Base-by-base conservation (phyloP, 2,797 vertebrate species). In the Margarornis squamiger region DNA sequence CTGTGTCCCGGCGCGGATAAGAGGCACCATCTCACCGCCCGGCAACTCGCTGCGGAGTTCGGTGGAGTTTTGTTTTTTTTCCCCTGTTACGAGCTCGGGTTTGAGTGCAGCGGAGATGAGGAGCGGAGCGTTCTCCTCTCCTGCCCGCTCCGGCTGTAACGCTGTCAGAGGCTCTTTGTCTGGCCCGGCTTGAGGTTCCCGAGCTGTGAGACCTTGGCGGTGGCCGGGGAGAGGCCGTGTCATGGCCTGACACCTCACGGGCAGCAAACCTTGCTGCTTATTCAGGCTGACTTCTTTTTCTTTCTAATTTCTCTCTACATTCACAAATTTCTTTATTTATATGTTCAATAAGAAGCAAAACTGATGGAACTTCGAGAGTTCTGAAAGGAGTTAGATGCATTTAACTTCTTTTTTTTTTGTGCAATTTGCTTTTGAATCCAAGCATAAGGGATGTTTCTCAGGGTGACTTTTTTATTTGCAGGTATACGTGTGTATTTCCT, bases 121-220 rank as follows among this genome's bases (percentile, higher is more conserved):
- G 9, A 59, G 49, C 46, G 19, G 21, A 48, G 59, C 61, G 46
- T 34, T 75, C 19, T 27, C 30, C 2, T 67, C 66, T 74, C 18
- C 43, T 70, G 77, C 39, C 36, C 13, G 38, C 55, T 55, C 54
- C 2, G 34, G 63, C 78, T 46, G 32, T 19, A 52, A 2, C 30
- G 76, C 92, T 95, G 95, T 94, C 94, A 92, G 52, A 32, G 15
- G 83, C 61, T 74, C 94, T 96, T 96, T 96, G 96, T 96, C 93
- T 95, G 92, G 74, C 54, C 75, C 38, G 61, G 80, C 78, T 46
- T 54, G 76, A 74, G 68, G 73, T 71, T 46, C 27, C 63, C 55
- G 10, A 72, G 76, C 93, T 27, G n/a, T 20, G 73, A 48, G 90
- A 67, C 77, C 76, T 86, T 10, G 74, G 74, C 52, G 11, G 21